Percentiles rank a stretch among this genome's conserved stretches.
Conservation (phyloP, 2,888 invertebrate species). For the Lysandra coridon region DNA sequence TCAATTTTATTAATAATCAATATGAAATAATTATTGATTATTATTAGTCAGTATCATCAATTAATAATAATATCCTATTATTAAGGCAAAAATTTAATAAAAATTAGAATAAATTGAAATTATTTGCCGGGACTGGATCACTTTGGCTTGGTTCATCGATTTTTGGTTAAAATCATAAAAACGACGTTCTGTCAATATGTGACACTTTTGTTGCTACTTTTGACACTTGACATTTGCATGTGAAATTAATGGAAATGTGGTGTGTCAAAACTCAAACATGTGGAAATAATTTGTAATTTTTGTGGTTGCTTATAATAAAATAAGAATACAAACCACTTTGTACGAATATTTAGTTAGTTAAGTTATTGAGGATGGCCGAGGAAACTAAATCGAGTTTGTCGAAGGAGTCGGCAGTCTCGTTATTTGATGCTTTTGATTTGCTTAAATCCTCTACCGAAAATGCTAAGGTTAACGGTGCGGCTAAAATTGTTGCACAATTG, state of each 20-base stretch:
- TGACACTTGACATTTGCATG: not conserved
- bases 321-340: not conserved
- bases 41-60: not conserved
- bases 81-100: not conserved
- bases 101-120: no score
- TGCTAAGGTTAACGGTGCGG: constrained; percentile 63
- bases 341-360: not conserved
- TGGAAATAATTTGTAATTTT: not conserved
- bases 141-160: not conserved
- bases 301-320: not conserved
- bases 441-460: constrained; percentile 63
- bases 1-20: not conserved
- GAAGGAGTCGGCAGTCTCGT: constrained; percentile 58
- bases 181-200: not conserved
- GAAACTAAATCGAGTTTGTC: constrained; percentile 48
- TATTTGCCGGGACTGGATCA: not conserved
- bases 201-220: not conserved
- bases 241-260: not conserved
- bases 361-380: constrained; percentile 57
- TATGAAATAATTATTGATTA: not conserved
- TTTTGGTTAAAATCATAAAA: not conserved
- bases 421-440: constrained; percentile 70
- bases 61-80: not conserved
- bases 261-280: not conserved
- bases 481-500: constrained; percentile 67